Base-by-base conservation (phyloP, 2,113 vertebrate species). In the Aldabrachelys gigantea region DNA sequence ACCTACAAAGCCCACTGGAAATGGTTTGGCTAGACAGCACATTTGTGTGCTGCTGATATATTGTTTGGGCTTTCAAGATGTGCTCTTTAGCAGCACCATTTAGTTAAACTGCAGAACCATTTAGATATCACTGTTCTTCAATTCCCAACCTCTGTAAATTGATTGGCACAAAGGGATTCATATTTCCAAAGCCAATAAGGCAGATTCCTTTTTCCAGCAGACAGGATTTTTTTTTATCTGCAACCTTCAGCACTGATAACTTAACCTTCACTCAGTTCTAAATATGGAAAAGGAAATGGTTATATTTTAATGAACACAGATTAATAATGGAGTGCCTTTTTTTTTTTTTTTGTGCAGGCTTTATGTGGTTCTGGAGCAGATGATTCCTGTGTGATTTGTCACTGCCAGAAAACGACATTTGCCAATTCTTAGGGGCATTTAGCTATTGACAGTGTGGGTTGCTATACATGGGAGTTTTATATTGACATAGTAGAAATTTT, bases 151-250 rank as follows among this genome's bases (percentile, higher is more conserved):
- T 52, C 62, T 93, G 89, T 50, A 93, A 93, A 94, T 35, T 94
- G 92, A 93, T 87, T 93, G 86, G 76, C 89, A 76, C 65, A 93
- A 90, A 94, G 44, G 10, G 38, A 84, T 82, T 96, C 41, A 54
- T 85, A 6, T 85, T 95, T 95, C 54, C 76, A 72, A 91, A 96
- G 93, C 35, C 83, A 78, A 87, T 72, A 86, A 12, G 83, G 27
- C 79, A 91, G 47, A 80, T 84, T 80, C 93, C 89, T 93, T 95
- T 56, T 69, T 83, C 47, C 57, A 92, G n/a, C 25, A 91, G 72
- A 35, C 52, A 85, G 6, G 16, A 24, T 80, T 80, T 54, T 72
- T 86, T 83, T 87, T 86, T 35, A 94, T 69, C 75, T 91, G 6
- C 84, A 9, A 59, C 10, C 85, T 88, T 84, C 49, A 89, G 79